Evolutionary conservation across 2,888 invertebrate species (phyloP).

Genomic region (Hydrotaea diabolus): DNA sequence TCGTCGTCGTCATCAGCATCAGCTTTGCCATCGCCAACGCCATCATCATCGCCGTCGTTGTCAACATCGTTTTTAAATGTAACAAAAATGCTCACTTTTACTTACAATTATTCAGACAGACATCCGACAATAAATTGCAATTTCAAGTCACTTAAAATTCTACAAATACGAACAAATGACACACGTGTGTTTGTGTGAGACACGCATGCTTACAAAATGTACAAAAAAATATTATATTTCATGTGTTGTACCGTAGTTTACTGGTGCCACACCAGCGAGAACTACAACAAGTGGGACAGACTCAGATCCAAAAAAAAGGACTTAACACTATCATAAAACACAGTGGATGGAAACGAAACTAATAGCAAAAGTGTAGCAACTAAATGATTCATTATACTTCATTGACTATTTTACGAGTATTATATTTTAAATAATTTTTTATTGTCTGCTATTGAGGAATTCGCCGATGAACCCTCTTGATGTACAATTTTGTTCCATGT

Average conservation of each 20-base stretch:
- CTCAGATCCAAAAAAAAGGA: conserved; percentile 8
- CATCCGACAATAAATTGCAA: conserved; percentile 77
- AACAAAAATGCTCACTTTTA: conserved; percentile 65
- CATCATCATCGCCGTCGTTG: conserved; percentile 13
- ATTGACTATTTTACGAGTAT: no score
- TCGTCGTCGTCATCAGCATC: conserved; percentile 25
- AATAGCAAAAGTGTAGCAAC: no score
- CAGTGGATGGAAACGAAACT: conserved; percentile 8
- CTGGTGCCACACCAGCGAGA: neutral
- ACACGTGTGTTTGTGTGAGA: neutral
- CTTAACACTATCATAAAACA: conserved; percentile 7
- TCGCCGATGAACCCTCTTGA: no score
- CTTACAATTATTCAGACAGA: conserved; percentile 68
- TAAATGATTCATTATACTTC: no score
- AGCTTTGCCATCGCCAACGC: conserved; percentile 30
- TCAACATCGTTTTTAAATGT: conserved; percentile 58
- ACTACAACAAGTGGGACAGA: conserved; percentile 10
- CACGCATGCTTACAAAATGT: conserved; percentile 16
- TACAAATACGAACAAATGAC: conserved; percentile 71
- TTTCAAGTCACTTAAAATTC: conserved; percentile 78
- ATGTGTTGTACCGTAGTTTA: conserved; percentile 8
- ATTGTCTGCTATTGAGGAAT: no score
- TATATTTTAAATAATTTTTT: no score
- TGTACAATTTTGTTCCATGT: no score
- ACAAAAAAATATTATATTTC: conserved; percentile 34